Evolutionary conservation across 1,140 invertebrate species (phyloP).

Genomic region (Oreohelix idahoensis): DNA sequence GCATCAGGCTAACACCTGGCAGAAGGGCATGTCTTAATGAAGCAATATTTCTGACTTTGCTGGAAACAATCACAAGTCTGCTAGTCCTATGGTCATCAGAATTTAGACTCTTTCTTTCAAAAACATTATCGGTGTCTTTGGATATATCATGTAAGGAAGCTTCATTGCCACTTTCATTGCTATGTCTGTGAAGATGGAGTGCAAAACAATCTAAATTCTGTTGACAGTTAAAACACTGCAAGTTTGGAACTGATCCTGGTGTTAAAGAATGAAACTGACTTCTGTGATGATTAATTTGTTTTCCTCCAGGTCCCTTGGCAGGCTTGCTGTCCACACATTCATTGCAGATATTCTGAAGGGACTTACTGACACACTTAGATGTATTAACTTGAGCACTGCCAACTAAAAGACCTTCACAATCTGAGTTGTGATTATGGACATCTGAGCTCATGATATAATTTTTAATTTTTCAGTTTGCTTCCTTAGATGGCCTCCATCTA

Average conservation of each 20-base stretch:
- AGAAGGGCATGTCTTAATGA: constrained; percentile 60
- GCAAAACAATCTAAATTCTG: background rate
- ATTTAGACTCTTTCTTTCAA: constrained; percentile 39
- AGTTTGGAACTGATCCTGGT: background rate
- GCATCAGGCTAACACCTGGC: constrained; percentile 64
- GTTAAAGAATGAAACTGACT: constrained; percentile 7
- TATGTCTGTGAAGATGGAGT: background rate
- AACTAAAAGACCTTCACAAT: too few species aligned
- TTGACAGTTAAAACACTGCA: background rate
- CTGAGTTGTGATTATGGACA: too few species aligned
- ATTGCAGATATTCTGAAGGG: constrained; percentile 1
- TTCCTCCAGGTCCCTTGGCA: background rate
- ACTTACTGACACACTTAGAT: too few species aligned
- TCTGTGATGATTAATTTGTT: background rate
- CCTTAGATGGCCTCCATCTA: too few species aligned
- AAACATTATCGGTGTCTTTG: constrained; percentile 42
- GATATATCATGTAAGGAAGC: constrained; percentile 48
- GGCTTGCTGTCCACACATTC: constrained; percentile 8
- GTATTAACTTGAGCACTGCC: too few species aligned
- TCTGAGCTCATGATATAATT: too few species aligned
- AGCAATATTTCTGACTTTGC: constrained; percentile 60
- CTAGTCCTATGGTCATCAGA: constrained; percentile 7
- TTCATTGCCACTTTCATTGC: background rate
- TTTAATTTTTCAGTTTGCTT: too few species aligned
- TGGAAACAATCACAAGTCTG: constrained; percentile 62